phyloP scores from a whole-genome alignment of 2,797 vertebrate species.

The Hybognathus amarus region DNA sequence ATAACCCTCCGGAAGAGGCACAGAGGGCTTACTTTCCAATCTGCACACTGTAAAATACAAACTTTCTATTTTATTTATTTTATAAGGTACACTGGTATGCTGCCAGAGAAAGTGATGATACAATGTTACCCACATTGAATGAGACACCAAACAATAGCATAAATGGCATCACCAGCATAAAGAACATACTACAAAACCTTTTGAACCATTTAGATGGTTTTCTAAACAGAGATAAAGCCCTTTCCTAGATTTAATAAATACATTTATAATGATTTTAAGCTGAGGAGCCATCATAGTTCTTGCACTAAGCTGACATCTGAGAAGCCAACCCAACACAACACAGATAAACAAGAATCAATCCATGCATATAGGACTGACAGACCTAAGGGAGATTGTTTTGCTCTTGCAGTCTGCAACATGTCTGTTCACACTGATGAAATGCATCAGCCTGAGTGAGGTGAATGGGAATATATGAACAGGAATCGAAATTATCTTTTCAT shows the following conservation, averaged over 20 bases:
- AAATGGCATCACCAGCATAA: neutral
- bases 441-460: neutral
- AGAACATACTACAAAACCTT: neutral
- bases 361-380: neutral
- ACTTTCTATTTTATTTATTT: slow-evolving; percentile 14
- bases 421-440: slow-evolving; percentile 16
- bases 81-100: neutral
- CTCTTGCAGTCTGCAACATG: slow-evolving; percentile 1
- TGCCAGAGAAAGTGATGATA: neutral
- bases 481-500: neutral
- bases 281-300: neutral
- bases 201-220: neutral
- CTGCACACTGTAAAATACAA: neutral
- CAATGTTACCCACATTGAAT: slow-evolving; percentile 1
- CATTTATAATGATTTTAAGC: slow-evolving; percentile 23
- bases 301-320: neutral
- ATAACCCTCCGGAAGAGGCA: slow-evolving; percentile 20
- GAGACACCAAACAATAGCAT: neutral
- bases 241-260: neutral
- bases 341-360: slow-evolving; percentile 3
- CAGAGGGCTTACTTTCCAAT: neutral
- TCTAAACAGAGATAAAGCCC: neutral
- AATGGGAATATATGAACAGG: slow-evolving; percentile 14
- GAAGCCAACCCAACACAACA: neutral
- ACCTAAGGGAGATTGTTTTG: neutral